Conservation (phyloP, 2,113 vertebrate genomes). For the Morone saxatilis region DNA sequence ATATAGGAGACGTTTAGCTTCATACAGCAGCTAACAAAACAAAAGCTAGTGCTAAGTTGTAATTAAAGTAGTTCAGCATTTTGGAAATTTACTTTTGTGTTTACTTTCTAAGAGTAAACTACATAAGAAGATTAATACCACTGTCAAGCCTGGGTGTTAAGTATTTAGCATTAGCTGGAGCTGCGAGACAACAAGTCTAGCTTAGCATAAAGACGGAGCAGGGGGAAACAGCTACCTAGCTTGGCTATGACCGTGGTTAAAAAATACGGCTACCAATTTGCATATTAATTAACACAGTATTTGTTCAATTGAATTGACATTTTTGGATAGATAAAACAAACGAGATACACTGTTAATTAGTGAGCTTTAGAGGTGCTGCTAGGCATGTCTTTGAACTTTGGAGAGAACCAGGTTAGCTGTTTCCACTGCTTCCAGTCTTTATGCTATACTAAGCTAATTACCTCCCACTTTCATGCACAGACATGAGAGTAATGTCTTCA, state of each 20-base stretch:
- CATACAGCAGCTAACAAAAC: neutral
- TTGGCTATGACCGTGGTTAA: no score
- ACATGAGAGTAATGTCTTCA: constrained; percentile 3
- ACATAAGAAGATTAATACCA: neutral
- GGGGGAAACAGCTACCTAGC: neutral
- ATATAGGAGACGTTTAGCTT: neutral
- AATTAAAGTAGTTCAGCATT: neutral
- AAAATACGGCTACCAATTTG: no score
- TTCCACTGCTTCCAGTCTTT: constrained; percentile 11
- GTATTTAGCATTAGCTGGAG: neutral
- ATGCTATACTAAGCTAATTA: constrained; percentile 11
- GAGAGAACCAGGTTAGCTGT: neutral
- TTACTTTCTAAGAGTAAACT: neutral
- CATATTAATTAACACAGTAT: no score
- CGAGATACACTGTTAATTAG: no score
- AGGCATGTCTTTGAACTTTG: no score
- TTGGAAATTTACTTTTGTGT: neutral
- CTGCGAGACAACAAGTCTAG: neutral
- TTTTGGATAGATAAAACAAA: no score
- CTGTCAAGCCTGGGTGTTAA: neutral
- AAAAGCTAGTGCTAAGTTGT: neutral
- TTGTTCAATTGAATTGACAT: no score
- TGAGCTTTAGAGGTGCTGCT: no score
- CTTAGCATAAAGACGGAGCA: neutral
- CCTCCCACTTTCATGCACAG: neutral